phyloP scores from a whole-genome alignment of 2,113 vertebrate species.

The Halichoeres trimaculatus region DNA sequence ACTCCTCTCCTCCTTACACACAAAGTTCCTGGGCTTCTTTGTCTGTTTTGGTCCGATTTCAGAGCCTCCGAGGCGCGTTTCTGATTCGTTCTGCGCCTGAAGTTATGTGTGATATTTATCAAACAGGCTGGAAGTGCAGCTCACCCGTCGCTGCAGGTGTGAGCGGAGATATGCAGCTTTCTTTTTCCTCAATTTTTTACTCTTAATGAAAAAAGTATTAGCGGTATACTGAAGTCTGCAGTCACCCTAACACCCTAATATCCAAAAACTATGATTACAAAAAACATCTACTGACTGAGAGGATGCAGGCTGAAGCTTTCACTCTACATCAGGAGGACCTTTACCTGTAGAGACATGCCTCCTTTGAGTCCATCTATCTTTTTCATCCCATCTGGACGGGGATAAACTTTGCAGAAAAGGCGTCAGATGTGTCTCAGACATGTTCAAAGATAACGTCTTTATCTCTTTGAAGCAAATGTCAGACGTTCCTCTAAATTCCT shows the following conservation, averaged over 20 bases:
- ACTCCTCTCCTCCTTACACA: background rate
- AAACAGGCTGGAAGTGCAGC: slow-evolving; percentile 6
- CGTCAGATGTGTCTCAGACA: background rate
- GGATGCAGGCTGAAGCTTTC: background rate
- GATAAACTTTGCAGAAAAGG: background rate
- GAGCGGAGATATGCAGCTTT: background rate
- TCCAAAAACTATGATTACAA: no score
- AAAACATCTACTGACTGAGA: no score
- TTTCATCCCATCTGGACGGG: background rate
- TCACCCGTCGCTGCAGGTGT: background rate
- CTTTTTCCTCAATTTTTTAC: background rate
- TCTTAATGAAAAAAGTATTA: no score
- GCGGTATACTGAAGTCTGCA: no score
- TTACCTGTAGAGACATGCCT: background rate
- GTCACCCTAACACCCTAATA: no score
- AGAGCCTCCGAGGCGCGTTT: background rate
- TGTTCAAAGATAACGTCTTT: background rate
- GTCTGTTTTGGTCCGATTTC: background rate
- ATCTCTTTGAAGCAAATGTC: background rate
- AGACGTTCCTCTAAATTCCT: background rate
- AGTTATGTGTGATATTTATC: background rate
- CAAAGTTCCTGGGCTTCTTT: background rate
- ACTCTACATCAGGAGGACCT: background rate
- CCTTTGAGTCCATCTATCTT: background rate
- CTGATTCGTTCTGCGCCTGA: background rate